phyloP scores from a whole-genome alignment of 1,140 invertebrate species.

The Reticulitermes speratus region DNA sequence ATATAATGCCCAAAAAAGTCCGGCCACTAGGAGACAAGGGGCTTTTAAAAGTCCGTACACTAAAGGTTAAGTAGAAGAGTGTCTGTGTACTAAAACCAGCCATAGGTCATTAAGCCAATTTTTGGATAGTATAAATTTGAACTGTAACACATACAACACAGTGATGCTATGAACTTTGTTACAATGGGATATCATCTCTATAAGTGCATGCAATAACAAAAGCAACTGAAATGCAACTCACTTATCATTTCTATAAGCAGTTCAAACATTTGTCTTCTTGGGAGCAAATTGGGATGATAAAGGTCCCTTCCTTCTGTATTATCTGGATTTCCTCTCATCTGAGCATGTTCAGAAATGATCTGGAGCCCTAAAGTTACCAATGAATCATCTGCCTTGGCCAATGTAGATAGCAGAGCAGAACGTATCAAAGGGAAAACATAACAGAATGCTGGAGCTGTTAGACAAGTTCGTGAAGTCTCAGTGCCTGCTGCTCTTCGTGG shows the following conservation, averaged over 20 bases:
- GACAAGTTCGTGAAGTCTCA: constrained; percentile 38
- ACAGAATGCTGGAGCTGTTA: constrained; percentile 74
- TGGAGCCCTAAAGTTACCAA: constrained; percentile 63
- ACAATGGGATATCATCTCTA: too few species aligned
- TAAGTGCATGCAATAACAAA: too few species aligned
- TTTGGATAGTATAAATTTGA: too few species aligned
- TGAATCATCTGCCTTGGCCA: constrained; percentile 54
- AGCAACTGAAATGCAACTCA: constrained; percentile 44
- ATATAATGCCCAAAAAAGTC: too few species aligned
- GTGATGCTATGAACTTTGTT: too few species aligned
- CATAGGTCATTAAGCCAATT: too few species aligned
- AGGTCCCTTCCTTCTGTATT: constrained; percentile 47
- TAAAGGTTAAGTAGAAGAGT: too few species aligned
- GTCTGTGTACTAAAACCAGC: too few species aligned
- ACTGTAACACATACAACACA: too few species aligned
- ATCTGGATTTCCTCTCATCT: constrained; percentile 54
- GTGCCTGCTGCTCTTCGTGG: too few species aligned
- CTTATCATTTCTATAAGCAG: constrained; percentile 79
- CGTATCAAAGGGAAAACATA: constrained; percentile 81
- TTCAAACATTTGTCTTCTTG: constrained; percentile 76
- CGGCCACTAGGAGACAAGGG: too few species aligned
- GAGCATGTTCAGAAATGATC: constrained; percentile 65
- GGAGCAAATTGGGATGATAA: constrained; percentile 73
- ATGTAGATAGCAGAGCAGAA: constrained; percentile 56
- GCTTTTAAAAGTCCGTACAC: too few species aligned